Percentiles rank a stretch among this genome's conserved stretches.
Evolutionary conservation across 2,113 vertebrate genomes (phyloP).

Genomic region (Gavia stellata): DNA sequence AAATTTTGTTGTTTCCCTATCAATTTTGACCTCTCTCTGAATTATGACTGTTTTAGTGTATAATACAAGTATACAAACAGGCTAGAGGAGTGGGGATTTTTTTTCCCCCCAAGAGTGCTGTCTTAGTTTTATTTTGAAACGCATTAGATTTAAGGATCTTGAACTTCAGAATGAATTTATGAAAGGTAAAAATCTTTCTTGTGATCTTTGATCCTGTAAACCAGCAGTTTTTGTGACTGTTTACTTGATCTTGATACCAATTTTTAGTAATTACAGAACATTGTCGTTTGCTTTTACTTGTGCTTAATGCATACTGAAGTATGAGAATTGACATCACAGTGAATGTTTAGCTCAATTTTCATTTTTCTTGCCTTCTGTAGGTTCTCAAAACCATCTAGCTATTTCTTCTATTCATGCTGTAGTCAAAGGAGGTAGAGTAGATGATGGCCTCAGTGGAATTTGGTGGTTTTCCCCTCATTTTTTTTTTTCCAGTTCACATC

Average conservation of each 20-base stretch:
- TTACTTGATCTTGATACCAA: not conserved
- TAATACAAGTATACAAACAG: not conserved
- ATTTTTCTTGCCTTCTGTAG: not conserved
- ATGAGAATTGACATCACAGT: not conserved
- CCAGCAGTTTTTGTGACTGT: not conserved
- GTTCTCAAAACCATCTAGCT: not conserved
- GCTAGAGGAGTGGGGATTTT: not conserved
- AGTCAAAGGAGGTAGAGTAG: not conserved
- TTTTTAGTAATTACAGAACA: not conserved
- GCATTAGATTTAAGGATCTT: not conserved
- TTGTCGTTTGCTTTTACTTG: not conserved
- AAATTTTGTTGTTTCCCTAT: not conserved
- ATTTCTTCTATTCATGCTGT: not conserved
- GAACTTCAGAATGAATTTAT: not conserved
- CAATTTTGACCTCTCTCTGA: not conserved
- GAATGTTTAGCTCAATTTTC: not conserved
- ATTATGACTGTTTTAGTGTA: not conserved
- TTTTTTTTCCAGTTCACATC: not conserved
- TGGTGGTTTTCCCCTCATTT: not conserved
- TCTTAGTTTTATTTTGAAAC: not conserved
- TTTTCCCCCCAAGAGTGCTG: fast-evolving
- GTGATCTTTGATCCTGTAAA: not conserved
- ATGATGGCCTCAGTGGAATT: not conserved
- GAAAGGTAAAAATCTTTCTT: not conserved
- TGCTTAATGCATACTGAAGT: not conserved